Percentiles rank a stretch among this genome's conserved stretches.
These are phyloP conservation scores for Allolobophora icterica DNA, from an alignment of 2,888 invertebrate species.

Conservation along the genomic window DNA sequence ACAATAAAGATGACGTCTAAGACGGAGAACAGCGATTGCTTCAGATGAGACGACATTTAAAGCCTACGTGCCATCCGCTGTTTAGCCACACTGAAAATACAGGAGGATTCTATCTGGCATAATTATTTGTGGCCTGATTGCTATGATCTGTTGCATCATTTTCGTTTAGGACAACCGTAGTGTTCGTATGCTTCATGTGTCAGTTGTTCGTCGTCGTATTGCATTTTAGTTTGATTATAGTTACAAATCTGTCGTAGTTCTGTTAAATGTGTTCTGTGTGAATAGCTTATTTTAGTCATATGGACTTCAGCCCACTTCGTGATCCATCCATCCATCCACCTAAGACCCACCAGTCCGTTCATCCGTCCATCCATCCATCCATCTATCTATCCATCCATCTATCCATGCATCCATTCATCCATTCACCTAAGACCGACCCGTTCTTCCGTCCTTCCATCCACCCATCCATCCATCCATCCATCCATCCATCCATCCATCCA, in stretches of 20 bases:
- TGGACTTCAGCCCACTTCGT: background rate
- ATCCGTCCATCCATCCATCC: too few relatives aligned
- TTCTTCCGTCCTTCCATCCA: too few relatives aligned
- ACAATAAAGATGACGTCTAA: too few relatives aligned
- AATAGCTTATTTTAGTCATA: background rate
- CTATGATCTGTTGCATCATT: background rate
- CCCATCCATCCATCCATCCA: too few relatives aligned
- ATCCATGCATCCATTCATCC: too few relatives aligned
- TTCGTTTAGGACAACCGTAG: background rate
- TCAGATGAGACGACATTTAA: background rate
- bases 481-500: too few relatives aligned
- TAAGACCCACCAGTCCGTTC: background rate
- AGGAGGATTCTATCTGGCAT: background rate
- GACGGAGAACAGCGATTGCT: too few relatives aligned
- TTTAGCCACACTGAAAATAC: background rate
- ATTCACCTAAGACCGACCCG: background rate
- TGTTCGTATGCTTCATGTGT: background rate
- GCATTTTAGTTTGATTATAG: slow-evolving; percentile 9
- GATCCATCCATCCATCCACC: too few relatives aligned
- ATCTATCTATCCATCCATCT: too few relatives aligned
- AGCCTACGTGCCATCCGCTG: background rate
- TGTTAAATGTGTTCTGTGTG: background rate
- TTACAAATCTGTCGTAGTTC: background rate
- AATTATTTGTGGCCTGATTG: background rate
- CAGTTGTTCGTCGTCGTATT: background rate